phyloP scores from a whole-genome alignment of 2,797 vertebrate genomes.

The Apodemus agrarius region DNA sequence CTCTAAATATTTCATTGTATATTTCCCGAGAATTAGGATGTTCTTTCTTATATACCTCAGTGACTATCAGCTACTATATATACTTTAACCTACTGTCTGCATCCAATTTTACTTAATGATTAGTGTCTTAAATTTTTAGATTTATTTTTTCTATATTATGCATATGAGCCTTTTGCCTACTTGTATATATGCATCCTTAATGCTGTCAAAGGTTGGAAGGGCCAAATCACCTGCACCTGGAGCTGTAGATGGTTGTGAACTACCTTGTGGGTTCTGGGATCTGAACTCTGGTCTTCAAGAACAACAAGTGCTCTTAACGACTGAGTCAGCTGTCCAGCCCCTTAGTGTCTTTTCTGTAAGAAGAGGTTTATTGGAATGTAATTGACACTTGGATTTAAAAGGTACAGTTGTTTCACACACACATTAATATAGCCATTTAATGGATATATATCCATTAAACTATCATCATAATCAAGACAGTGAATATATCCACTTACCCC shows the following conservation, averaged over 20 bases:
- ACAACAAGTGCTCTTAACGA: background rate
- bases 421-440: too few species aligned
- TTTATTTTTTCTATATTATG: background rate
- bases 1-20: background rate
- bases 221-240: background rate
- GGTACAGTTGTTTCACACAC: too few species aligned
- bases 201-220: background rate
- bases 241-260: background rate
- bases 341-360: background rate
- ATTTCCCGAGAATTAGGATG: background rate
- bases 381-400: background rate
- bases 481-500: too few species aligned
- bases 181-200: background rate
- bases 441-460: background rate
- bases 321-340: background rate
- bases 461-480: background rate
- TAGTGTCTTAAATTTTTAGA: background rate
- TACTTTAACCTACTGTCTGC: background rate
- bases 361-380: slow-evolving; percentile 9
- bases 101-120: slow-evolving; percentile 9
- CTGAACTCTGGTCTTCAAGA: background rate
- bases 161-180: background rate
- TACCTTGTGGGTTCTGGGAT: background rate
- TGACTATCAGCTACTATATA: background rate
- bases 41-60: background rate